Percentiles rank a stretch among this genome's conserved stretches.
Conservation (phyloP, 2,888 invertebrate species). For the Halictus quadricinctus region DNA sequence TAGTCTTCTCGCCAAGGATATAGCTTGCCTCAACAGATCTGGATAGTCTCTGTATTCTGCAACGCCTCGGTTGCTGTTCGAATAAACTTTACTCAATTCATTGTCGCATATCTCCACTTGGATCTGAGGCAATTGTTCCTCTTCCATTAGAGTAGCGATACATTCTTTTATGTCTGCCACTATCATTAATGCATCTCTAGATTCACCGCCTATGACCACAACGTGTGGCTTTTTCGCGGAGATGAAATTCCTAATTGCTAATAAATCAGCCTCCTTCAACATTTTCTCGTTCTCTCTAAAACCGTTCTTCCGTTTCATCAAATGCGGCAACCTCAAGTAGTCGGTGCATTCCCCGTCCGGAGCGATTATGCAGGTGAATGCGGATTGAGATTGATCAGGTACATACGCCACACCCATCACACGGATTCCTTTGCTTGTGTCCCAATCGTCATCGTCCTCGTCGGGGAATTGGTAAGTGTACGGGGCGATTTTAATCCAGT, state of each 20-base stretch:
- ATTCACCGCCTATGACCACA: slow-evolving; percentile 95
- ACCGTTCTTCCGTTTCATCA: slow-evolving; percentile 92
- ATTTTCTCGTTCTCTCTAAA: slow-evolving; percentile 87
- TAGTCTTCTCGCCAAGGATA: slow-evolving; percentile 94
- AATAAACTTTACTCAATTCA: slow-evolving; percentile 95
- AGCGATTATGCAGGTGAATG: slow-evolving; percentile 94
- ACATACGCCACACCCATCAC: slow-evolving; percentile 95
- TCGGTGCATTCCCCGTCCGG: slow-evolving; percentile 97
- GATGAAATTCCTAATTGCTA: slow-evolving; percentile 91
- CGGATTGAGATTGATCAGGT: slow-evolving; percentile 91
- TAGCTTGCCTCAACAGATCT: slow-evolving; percentile 93
- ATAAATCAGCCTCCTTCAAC: slow-evolving; percentile 87
- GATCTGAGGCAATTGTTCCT: slow-evolving; percentile 93
- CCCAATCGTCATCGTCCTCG: slow-evolving; percentile 97
- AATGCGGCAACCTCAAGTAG: slow-evolving; percentile 92
- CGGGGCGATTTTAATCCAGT: slow-evolving; percentile 95
- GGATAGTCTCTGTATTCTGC: slow-evolving; percentile 97
- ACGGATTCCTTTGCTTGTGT: slow-evolving; percentile 91
- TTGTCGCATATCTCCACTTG: slow-evolving; percentile 97
- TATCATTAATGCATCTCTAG: slow-evolving; percentile 92
- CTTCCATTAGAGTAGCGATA: slow-evolving; percentile 89
- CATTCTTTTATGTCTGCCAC: slow-evolving; percentile 90
- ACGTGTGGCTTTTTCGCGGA: slow-evolving; percentile 96
- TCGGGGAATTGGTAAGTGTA: slow-evolving; percentile 89
- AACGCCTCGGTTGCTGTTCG: slow-evolving; percentile 93